These are phyloP conservation scores for Urophycis tenuis DNA, from an alignment of 2,797 vertebrate species.

Conservation along the genomic window DNA sequence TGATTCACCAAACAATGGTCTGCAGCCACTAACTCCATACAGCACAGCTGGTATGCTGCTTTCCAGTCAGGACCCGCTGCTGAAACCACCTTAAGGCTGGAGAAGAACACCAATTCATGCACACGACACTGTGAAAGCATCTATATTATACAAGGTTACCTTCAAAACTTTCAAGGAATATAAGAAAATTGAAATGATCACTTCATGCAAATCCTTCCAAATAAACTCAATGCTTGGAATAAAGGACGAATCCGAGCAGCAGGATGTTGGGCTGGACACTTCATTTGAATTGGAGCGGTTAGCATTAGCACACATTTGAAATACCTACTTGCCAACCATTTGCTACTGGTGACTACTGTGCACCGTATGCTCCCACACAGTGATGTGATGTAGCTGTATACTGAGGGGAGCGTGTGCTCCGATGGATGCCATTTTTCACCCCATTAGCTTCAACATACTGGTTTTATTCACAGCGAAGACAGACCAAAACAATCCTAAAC, in stretches of 20 bases:
- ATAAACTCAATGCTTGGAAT: background rate
- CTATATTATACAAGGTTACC: background rate
- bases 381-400: slow-evolving; percentile 66
- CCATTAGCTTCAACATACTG: slow-evolving; percentile 70
- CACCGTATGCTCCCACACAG: slow-evolving; percentile 63
- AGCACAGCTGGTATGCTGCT: background rate
- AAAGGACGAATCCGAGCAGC: background rate
- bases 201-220: background rate
- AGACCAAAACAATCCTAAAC: slow-evolving; percentile 63
- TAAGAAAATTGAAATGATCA: background rate
- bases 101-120: background rate
- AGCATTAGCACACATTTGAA: background rate
- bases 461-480: slow-evolving; percentile 71
- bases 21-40: background rate
- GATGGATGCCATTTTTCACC: slow-evolving; percentile 68
- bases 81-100: background rate
- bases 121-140: background rate
- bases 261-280: background rate
- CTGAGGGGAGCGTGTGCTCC: slow-evolving; percentile 57
- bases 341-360: slow-evolving; percentile 15
- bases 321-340: background rate
- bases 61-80: background rate
- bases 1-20: background rate
- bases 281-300: background rate
- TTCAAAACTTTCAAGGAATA: background rate